Evolutionary conservation across 1,140 invertebrate species (phyloP).

Genomic region (Papilio glaucus): DNA sequence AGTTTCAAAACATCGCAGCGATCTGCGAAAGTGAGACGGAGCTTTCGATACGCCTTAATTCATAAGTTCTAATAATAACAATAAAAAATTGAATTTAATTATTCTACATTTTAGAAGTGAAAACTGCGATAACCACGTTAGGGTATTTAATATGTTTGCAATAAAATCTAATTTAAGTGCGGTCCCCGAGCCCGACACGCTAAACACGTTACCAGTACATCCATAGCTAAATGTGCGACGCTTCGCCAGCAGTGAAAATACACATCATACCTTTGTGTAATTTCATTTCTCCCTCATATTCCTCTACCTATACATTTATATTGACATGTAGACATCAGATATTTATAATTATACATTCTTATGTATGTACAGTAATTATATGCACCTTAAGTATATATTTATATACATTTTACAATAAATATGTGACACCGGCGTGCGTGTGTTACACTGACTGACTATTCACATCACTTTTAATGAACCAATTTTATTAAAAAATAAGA

Average conservation of each 20-base stretch:
- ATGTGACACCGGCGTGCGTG: no score
- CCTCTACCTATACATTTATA: not conserved
- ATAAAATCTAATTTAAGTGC: constrained; percentile 1
- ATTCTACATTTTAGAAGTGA: no score
- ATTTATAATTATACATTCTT: no score
- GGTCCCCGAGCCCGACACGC: no score
- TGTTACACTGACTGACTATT: no score
- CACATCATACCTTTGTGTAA: not conserved
- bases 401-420: no score
- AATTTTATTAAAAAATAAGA: not conserved
- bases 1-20: constrained; percentile 9
- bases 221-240: not conserved
- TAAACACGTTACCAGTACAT: not conserved
- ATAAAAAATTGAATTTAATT: no score
- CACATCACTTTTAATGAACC: not conserved
- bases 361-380: no score
- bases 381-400: no score
- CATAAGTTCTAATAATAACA: not conserved
- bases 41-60: not conserved
- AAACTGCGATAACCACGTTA: no score
- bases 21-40: not conserved
- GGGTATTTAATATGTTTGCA: no score
- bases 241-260: not conserved
- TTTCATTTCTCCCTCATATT: not conserved
- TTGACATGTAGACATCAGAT: no score